A percentile compares a stretch with the other conserved stretches of the same genome.
Evolutionary conservation across 1,140 invertebrate genomes (phyloP).

Genomic region (Drosophila lowei): DNA sequence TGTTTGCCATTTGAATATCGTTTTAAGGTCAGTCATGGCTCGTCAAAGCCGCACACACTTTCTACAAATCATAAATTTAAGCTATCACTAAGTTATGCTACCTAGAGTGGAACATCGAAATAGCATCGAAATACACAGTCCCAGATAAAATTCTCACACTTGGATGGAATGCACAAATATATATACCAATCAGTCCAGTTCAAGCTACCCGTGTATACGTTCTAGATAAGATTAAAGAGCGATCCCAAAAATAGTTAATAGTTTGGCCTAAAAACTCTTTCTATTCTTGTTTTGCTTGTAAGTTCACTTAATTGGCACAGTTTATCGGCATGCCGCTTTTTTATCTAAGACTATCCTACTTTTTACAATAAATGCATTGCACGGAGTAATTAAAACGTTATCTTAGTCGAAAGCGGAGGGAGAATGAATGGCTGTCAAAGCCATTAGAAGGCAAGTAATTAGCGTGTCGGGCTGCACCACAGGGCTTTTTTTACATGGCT

Average conservation of each 20-base stretch:
- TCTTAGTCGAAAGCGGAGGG: constrained; percentile 10
- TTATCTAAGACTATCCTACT: constrained; percentile 33
- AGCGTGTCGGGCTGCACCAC: constrained; percentile 1
- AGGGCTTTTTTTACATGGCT: constrained; percentile 4
- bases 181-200: constrained; percentile 19
- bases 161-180: constrained; percentile 40
- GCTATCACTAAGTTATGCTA: constrained; percentile 16
- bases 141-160: constrained; percentile 13
- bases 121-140: constrained; percentile 21
- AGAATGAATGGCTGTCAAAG: constrained; percentile 32
- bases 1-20: constrained; percentile 66
- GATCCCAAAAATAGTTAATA: constrained; percentile 72
- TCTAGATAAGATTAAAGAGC: constrained; percentile 47
- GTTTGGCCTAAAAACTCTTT: constrained; percentile 18
- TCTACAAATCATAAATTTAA: constrained; percentile 42
- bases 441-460: constrained; percentile 27
- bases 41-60: constrained; percentile 51
- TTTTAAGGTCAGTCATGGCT: constrained; percentile 70
- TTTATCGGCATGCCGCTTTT: constrained; percentile 12
- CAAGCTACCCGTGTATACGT: constrained; percentile 34
- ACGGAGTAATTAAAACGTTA: constrained; percentile 29
- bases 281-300: constrained; percentile 46
- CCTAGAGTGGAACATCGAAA: constrained; percentile 24
- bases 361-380: constrained; percentile 65
- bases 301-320: constrained; percentile 45